These are phyloP conservation scores for Mus spretus DNA, from an alignment of 2,797 vertebrate genomes.

Conservation along the genomic window DNA sequence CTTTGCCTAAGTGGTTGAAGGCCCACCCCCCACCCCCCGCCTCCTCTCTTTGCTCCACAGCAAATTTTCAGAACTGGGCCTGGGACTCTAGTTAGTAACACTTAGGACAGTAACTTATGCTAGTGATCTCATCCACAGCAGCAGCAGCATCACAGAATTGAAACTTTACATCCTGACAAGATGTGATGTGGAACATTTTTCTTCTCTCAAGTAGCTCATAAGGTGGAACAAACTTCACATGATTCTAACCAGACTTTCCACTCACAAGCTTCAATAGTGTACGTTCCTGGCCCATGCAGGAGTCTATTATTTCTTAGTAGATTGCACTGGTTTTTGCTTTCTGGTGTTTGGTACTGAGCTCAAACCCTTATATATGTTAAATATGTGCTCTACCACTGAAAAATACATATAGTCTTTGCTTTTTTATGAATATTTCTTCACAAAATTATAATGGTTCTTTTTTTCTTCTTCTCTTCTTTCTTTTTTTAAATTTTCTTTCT, in stretches of 20 bases:
- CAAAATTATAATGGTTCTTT: neutral
- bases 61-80: neutral
- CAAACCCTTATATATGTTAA: neutral
- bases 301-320: neutral
- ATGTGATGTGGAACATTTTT: neutral
- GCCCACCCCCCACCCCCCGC: neutral
- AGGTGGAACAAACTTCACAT: neutral
- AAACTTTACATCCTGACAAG: neutral
- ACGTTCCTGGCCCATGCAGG: neutral
- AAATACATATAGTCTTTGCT: neutral
- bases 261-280: neutral
- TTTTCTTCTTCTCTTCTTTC: neutral
- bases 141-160: neutral
- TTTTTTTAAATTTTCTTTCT: no score
- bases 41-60: neutral
- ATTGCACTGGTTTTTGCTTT: neutral
- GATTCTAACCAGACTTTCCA: neutral
- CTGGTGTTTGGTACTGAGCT: neutral
- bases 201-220: constrained; percentile 9
- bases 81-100: neutral
- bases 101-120: neutral
- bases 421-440: neutral
- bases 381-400: neutral
- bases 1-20: neutral
- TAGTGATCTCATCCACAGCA: neutral